Percentiles rank a stretch among this genome's conserved stretches.
Conservation (phyloP, 1,140 invertebrate genomes). For the Drosophila nigromelanica region DNA sequence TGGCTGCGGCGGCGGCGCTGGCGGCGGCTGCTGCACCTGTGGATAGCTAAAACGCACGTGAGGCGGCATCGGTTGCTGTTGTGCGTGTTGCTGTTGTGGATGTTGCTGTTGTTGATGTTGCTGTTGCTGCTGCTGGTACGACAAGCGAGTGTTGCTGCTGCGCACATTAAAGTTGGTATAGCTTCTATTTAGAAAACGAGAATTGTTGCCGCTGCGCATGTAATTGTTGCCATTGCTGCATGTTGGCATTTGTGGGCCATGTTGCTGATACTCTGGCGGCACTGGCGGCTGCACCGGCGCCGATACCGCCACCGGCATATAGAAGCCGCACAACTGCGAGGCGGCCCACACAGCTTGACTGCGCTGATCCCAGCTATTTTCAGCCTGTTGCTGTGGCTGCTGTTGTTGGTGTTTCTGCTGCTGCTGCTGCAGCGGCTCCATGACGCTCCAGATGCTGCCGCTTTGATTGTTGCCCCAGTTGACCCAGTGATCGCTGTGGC, state of each 20-base stretch:
- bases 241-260: not conserved
- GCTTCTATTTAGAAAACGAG: not conserved
- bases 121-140: conserved; percentile 16
- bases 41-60: not conserved
- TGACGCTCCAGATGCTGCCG: conserved; percentile 29
- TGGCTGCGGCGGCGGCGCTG: not conserved
- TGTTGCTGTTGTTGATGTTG: conserved; percentile 8
- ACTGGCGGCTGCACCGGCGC: not conserved
- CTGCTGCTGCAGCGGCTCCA: conserved; percentile 7
- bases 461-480: conserved; percentile 18
- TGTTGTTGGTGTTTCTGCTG: conserved; percentile 1
- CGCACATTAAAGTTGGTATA: conserved; percentile 14
- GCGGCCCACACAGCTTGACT: conserved; percentile 4
- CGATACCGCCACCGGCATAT: not conserved
- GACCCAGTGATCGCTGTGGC: not conserved
- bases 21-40: conserved; percentile 1
- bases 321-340: conserved; percentile 1
- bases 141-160: conserved; percentile 8
- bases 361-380: conserved; percentile 15
- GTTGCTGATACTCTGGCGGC: not conserved
- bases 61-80: conserved; percentile 1
- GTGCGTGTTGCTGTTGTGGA: conserved; percentile 4
- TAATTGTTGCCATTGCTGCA: not conserved
- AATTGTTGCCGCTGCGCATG: conserved; percentile 3
- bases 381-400: not conserved